These are phyloP conservation scores for Todiramphus chloris DNA, from an alignment of 2,113 vertebrate genomes.

Conservation along the genomic window DNA sequence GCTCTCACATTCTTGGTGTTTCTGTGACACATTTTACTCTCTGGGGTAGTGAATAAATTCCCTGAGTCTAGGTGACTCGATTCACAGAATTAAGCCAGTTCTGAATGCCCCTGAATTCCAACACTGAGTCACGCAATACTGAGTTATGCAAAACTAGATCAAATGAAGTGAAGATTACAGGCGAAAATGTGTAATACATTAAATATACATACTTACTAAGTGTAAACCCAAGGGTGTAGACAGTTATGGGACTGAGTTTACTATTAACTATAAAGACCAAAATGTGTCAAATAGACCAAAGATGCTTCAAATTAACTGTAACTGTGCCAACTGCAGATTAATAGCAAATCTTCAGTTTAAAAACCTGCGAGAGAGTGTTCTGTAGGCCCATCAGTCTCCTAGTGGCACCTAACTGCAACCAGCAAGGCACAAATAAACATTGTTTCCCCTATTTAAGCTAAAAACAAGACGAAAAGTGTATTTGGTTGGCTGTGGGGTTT, in stretches of 20 bases:
- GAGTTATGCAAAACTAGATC: not conserved
- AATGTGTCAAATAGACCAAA: not conserved
- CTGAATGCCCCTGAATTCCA: not conserved
- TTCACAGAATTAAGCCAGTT: not conserved
- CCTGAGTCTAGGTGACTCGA: not conserved
- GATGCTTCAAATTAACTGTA: not conserved
- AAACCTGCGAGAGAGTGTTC: not conserved
- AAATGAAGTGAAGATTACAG: not conserved
- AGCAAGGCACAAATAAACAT: not conserved
- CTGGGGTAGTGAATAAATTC: not conserved
- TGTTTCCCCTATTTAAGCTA: not conserved
- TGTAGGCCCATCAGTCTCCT: not conserved
- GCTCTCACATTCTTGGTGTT: not conserved
- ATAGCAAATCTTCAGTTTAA: not conserved
- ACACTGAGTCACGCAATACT: not conserved
- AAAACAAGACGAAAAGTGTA: not conserved
- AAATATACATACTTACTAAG: not conserved
- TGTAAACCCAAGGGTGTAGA: not conserved
- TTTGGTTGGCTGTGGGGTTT: not conserved
- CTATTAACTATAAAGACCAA: not conserved
- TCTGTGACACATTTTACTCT: not conserved
- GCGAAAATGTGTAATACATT: not conserved
- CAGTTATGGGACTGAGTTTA: not conserved
- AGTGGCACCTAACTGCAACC: not conserved
- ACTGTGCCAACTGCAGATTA: not conserved